Conservation (phyloP, 2,888 invertebrate genomes). For the Drosophila hamatofila region DNA sequence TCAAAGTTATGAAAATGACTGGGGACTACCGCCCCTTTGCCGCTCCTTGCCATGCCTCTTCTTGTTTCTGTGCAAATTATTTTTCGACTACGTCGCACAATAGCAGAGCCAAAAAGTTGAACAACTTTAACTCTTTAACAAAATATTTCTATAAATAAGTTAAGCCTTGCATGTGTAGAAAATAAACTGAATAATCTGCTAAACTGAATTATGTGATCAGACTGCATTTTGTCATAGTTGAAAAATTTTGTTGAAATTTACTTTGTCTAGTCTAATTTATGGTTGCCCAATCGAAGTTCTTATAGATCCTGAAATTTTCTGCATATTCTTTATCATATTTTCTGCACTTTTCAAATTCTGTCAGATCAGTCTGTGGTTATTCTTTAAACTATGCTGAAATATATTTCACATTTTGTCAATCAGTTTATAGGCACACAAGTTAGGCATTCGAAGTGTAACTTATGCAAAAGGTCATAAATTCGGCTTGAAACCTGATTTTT, state of each 20-base stretch:
- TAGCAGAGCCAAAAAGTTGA: conserved; percentile 1
- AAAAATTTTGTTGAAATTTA: not conserved
- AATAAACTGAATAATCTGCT: not conserved
- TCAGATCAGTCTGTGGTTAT: too few species aligned
- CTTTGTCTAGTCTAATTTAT: too few species aligned
- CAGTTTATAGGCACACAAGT: too few species aligned
- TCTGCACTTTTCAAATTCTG: too few species aligned
- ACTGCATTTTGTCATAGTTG: not conserved
- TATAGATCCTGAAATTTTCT: too few species aligned
- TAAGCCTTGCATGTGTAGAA: not conserved
- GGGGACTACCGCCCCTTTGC: conserved; percentile 40
- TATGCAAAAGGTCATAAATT: too few species aligned
- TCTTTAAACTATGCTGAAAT: too few species aligned
- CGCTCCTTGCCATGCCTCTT: conserved; percentile 9
- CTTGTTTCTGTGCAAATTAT: conserved; percentile 68
- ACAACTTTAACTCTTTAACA: conserved; percentile 34
- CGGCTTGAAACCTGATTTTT: too few species aligned
- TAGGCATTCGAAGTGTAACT: too few species aligned
- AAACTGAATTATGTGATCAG: not conserved
- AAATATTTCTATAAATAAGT: not conserved
- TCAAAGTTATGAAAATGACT: conserved; percentile 77
- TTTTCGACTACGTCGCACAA: conserved; percentile 39
- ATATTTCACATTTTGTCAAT: too few species aligned
- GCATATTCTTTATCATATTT: too few species aligned
- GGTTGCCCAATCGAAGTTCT: too few species aligned